Base-by-base conservation (phyloP, 2,113 vertebrate genomes). In the Periophthalmus modestus region DNA sequence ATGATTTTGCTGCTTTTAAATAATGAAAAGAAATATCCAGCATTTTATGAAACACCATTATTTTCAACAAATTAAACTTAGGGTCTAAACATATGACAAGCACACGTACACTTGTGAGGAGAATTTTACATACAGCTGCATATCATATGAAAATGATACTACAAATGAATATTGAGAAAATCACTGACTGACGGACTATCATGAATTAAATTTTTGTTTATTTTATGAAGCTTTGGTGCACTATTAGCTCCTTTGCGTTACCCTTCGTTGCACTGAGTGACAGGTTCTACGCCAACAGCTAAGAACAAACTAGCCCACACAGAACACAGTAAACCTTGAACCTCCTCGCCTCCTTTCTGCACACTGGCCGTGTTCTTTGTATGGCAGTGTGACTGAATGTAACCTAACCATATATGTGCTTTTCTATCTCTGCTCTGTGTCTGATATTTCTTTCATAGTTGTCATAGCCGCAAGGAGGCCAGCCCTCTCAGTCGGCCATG, bases 401-500 rank as follows among this genome's bases (percentile, higher is more conserved):
- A 66, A 47, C 36, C 19, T 28, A 63, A 36, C 18, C 50, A 47
- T 33, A 59, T 69, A 39, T 80, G 28, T 69, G 67, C 57, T 13
- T 43, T 34, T 21, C 21, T 65, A 65, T 7, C 23, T 33, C 33
- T 9, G 46, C 14, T 24, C 7, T 57, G 28, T 6, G 21, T 34
- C 34, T 71, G 76, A 79, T 79, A 71, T 79, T 72, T 82, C 79
- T 55, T 48, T 43, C 69, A 77, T 77, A 61, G 46, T 47, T 74
- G 82, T 78, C 86, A 78, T 61, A 67, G 71, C 75, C 73, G 63
- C n/a, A 47, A 74, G 73, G 71, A 75, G 73, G 48, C 66, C 75
- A 59, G 63, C 75, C 77, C 62, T 75, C 54, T 79, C 73, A 74
- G 79, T 79, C 75, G 78, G 79, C 69, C 63, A n/a, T 79, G 77